These are phyloP conservation scores for Sinocyclocheilus anshuiensis DNA, from an alignment of 2,113 vertebrate genomes.

Conservation along the genomic window DNA sequence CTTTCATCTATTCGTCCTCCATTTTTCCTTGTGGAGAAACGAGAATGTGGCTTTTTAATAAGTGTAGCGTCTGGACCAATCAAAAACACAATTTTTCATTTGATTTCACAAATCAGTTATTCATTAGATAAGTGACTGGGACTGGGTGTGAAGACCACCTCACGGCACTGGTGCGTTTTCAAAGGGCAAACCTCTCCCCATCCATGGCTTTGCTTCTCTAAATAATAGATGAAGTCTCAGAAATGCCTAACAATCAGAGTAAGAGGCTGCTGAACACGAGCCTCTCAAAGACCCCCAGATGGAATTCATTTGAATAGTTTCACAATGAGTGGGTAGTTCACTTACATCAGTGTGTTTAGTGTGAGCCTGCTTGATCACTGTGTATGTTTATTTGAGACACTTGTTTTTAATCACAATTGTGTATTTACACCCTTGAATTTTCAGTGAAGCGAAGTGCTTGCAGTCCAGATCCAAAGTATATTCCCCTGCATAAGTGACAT, in stretches of 20 bases:
- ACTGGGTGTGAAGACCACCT: conserved; percentile 36
- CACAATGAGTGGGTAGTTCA: neutral
- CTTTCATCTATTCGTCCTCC: neutral
- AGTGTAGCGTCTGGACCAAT: too few relatives aligned
- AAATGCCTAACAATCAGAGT: conserved; percentile 36
- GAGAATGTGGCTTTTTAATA: conserved; percentile 36
- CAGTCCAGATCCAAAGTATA: neutral
- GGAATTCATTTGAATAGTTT: neutral
- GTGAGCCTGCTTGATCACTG: neutral
- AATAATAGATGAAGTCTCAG: conserved; percentile 50
- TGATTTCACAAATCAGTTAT: too few relatives aligned
- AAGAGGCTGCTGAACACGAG: conserved; percentile 11
- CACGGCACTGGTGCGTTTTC: conserved; percentile 33
- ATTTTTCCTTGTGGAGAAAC: neutral
- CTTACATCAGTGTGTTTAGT: neutral
- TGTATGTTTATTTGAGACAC: neutral
- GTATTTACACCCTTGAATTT: neutral
- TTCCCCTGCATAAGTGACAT: neutral
- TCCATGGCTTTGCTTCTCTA: conserved; percentile 46
- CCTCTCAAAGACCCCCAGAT: conserved; percentile 14
- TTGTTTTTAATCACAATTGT: neutral
- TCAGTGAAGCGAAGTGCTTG: neutral
- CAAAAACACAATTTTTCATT: too few relatives aligned
- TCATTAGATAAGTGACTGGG: conserved; percentile 33
- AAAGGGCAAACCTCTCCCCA: conserved; percentile 36